These are phyloP conservation scores for Tachuris rubrigastra DNA, from an alignment of 2,113 vertebrate species.

Conservation along the genomic window DNA sequence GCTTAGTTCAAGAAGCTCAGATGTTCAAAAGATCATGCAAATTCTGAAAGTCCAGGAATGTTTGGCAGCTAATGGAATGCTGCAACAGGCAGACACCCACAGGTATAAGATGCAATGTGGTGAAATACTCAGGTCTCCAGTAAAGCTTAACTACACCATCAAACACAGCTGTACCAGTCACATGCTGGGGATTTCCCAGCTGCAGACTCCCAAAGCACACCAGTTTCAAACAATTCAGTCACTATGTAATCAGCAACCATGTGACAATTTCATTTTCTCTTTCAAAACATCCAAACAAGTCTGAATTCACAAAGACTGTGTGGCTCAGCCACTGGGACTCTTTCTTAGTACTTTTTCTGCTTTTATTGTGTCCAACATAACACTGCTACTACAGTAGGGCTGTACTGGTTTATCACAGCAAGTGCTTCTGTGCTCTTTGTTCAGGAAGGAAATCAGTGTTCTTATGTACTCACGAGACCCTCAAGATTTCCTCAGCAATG, in stretches of 20 bases:
- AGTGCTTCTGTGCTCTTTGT: not conserved
- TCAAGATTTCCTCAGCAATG: not conserved
- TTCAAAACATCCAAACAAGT: slow-evolving; percentile 15
- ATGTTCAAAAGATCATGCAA: slow-evolving; percentile 31
- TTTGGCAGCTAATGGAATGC: not conserved
- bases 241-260: slow-evolving; percentile 7
- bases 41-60: not conserved
- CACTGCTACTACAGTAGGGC: not conserved
- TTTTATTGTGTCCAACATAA: not conserved
- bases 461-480: not conserved
- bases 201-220: slow-evolving; percentile 36
- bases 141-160: not conserved
- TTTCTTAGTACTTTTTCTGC: not conserved
- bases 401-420: not conserved
- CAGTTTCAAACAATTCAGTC: slow-evolving; percentile 43
- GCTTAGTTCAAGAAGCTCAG: not conserved
- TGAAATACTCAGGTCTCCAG: slow-evolving; percentile 9
- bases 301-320: not conserved
- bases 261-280: slow-evolving; percentile 39
- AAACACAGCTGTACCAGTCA: slow-evolving; percentile 24
- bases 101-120: not conserved
- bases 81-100: slow-evolving; percentile 45
- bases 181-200: slow-evolving; percentile 34
- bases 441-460: not conserved
- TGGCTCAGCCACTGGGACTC: not conserved